phyloP scores from a whole-genome alignment of 2,113 vertebrate genomes.

The Labeo catla region DNA sequence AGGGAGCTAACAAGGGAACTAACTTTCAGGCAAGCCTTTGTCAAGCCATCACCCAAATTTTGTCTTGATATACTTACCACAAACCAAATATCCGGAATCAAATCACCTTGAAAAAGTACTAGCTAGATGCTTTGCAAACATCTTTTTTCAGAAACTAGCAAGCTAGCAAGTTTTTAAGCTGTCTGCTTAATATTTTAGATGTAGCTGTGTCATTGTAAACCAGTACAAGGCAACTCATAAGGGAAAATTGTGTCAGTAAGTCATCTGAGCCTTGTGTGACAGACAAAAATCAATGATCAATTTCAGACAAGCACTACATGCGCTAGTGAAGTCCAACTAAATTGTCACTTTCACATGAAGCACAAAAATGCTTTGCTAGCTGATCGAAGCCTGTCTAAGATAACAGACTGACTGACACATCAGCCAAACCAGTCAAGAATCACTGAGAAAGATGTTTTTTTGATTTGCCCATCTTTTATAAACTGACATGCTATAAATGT shows the following conservation, averaged over 20 bases:
- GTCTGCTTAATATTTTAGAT: not conserved
- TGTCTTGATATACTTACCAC: too few relatives aligned
- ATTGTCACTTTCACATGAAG: slow-evolving; percentile 27
- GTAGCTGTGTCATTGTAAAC: not conserved
- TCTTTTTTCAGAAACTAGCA: too few relatives aligned
- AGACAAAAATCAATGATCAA: slow-evolving; percentile 40
- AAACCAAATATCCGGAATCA: slow-evolving; percentile 5
- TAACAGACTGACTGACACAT: slow-evolving; percentile 35
- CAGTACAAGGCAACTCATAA: not conserved
- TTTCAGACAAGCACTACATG: slow-evolving; percentile 27
- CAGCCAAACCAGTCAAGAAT: slow-evolving; percentile 6
- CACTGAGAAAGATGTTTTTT: not conserved
- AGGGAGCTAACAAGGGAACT: not conserved
- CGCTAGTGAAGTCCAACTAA: not conserved
- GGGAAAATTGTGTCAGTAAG: slow-evolving; percentile 14
- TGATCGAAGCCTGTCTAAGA: slow-evolving; percentile 20
- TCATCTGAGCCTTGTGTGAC: slow-evolving; percentile 14
- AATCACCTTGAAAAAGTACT: too few relatives aligned
- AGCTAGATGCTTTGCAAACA: too few relatives aligned
- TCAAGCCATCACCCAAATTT: not conserved
- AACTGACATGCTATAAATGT: not conserved
- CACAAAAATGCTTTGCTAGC: slow-evolving; percentile 10
- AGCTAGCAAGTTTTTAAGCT: not conserved
- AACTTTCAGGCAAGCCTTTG: not conserved
- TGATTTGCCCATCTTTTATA: not conserved